Conservation (phyloP, 2,113 vertebrate genomes). For the Apistogramma diplotaenia region DNA sequence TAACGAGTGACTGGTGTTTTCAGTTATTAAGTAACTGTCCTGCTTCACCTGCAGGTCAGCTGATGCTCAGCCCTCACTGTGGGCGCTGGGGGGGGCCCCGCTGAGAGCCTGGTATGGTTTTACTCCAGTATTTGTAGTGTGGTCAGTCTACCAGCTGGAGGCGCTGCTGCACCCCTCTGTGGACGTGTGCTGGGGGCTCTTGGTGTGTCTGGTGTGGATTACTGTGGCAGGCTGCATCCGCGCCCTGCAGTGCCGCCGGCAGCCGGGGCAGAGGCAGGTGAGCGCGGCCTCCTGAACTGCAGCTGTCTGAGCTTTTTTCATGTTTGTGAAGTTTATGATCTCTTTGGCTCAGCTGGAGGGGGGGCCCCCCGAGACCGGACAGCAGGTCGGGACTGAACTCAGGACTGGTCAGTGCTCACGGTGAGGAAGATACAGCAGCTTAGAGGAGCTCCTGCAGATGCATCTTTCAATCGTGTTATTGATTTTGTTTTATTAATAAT, state of each 20-base stretch:
- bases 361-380: not conserved
- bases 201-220: constrained; percentile 49
- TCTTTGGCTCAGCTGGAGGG: constrained; percentile 23
- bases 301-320: not conserved
- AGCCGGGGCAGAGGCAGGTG: constrained; percentile 18
- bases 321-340: not conserved
- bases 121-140: constrained; percentile 37
- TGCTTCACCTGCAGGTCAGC: not conserved
- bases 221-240: constrained; percentile 25
- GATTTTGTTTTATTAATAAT: no score
- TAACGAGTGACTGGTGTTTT: not conserved
- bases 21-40: not conserved
- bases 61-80: not conserved
- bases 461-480: not conserved
- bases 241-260: constrained; percentile 20
- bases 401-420: not conserved
- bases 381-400: constrained; percentile 5
- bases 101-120: constrained; percentile 18
- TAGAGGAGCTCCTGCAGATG: not conserved
- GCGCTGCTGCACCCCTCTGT: constrained; percentile 40
- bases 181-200: constrained; percentile 42
- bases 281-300: not conserved
- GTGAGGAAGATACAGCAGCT: constrained; percentile 51
- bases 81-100: not conserved
- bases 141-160: constrained; percentile 64